Evolutionary conservation across 2,797 vertebrate species (phyloP), one percentile per base, ranked within the genome.

Genomic region (Scolopax bukidnonensis): DNA sequence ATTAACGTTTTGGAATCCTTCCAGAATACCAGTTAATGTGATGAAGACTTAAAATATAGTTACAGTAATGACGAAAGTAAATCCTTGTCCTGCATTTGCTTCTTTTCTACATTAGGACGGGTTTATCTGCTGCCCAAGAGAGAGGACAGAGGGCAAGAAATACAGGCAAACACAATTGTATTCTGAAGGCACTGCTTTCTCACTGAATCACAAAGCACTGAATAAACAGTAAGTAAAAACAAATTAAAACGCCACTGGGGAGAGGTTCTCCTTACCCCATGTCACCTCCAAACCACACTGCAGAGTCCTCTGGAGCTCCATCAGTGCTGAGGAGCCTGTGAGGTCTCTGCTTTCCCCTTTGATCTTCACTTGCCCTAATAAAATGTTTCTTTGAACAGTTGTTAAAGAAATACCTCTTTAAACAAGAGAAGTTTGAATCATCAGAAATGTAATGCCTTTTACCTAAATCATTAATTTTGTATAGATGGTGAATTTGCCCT

Each of bases 401-500:
- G 89, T 94, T 74, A 54, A 90, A 64, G 16, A 67, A 90, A 94
- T 33, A 23, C 18, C 19, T 77, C 7, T 82, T 86, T 53, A 84
- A 95, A 75, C 5, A 71, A 36, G 1, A 87, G 25, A 63, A 73
- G 27, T 69, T 70, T 74, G 23, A 86, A 76, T 89, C 25, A 59
- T 70, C 32, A 86, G 30, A 88, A 89, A 82, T 69, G 9, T 25
- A 18, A 27, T n/a, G 2, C 43, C 12, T 80, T 64, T 88, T 53
- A 84, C 4, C 2, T 12, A 53, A 71, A 80, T 32, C 3, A 16
- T 54, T 23, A 28, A 11, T 45, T 87, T 79, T 47, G 2, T 73
- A 30, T 5, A 3, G 27, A 24, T 9, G 47, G 5, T 47, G 30
- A 80, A 30, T 59, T 76, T 87, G 1, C 12, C 12, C 3, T 30